Base-by-base conservation (phyloP, 37 sponge, comb jelly and placozoan genomes). In the Beroe ovata region DNA sequence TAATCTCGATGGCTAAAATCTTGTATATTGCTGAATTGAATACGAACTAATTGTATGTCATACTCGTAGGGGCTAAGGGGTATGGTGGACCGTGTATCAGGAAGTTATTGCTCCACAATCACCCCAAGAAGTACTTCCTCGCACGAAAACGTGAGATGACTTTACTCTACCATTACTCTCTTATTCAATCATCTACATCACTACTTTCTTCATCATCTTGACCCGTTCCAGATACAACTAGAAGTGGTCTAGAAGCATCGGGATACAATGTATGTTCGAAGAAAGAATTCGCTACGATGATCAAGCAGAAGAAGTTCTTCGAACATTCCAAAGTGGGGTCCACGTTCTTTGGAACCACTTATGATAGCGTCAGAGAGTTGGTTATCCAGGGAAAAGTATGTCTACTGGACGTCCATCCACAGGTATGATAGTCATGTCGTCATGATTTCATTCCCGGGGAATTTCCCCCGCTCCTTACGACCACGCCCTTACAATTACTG, bases 331-430 rank as follows among this genome's bases (percentile, higher is more conserved):
- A 77, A 41, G 6, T 21, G 39, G 54, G 54, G 1, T 30, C 36
- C 26, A 8, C 20, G 4, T 77, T 32, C 54, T 77, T 32, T 54
- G 84, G 84, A 3, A 77, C 84, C 14, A 42, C 84, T 0, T 77
- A 77, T 25, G 54, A 77, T 0, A 77, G 84, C 38, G 84, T 77
- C 26, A 42, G 42, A 4, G 84, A 77, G 0, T 29, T 77, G 26
- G 33, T 77, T 6, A 25, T 77, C 6, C 26, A 42, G 1, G 84
- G 84, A 20, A 39, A 42, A 36, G 38, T 77, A 1, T 77, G 84
- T 40, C 84, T 77, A 3, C 47, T 77, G 0, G 84, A 77, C n/a
- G 84, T 77, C 14, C 69, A 66, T 66, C 69, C 69, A 11, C 69
- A 66, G 69, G 69, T 66, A 66, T 37, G n/a, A n/a, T n/a, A n/a